phyloP scores from a whole-genome alignment of 1,140 invertebrate species.

The Drosophila bifasciata region DNA sequence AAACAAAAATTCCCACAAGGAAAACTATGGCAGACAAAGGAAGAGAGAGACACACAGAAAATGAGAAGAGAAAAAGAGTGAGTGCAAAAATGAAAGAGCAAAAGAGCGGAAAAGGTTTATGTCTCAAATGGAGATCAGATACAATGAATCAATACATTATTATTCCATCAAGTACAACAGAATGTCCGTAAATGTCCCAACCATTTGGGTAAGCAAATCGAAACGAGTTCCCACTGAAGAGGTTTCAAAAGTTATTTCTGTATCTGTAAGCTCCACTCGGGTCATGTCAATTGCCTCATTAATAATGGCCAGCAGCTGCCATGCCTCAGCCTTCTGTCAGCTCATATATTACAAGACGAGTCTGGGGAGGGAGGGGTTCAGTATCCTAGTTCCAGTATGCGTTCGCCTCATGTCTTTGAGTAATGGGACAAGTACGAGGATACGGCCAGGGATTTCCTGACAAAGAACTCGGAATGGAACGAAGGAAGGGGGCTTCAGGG shows the following conservation, averaged over 20 bases:
- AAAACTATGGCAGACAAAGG: conserved; percentile 21
- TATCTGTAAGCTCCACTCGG: conserved; percentile 8
- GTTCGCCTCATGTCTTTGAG: conserved; percentile 25
- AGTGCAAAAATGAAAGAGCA: not conserved
- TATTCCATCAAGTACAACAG: not conserved
- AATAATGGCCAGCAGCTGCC: conserved; percentile 42
- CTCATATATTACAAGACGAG: conserved; percentile 39
- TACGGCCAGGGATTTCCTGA: conserved; percentile 22
- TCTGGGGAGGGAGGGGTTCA: conserved; percentile 17
- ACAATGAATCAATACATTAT: too few species aligned
- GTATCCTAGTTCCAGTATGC: conserved; percentile 2
- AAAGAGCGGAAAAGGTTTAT: too few species aligned
- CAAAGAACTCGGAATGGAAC: conserved; percentile 12
- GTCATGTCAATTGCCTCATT: conserved; percentile 48
- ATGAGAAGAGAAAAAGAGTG: not conserved
- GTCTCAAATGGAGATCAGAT: not conserved
- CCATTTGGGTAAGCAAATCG: conserved; percentile 24
- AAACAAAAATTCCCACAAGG: conserved; percentile 18
- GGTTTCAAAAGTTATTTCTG: conserved; percentile 28
- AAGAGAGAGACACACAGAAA: not conserved
- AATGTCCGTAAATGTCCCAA: not conserved
- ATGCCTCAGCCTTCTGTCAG: conserved; percentile 12
- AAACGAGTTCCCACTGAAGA: conserved; percentile 30
- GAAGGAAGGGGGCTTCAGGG: too few species aligned
- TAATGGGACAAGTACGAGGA: conserved; percentile 20